Evolutionary conservation across 2,888 invertebrate genomes (phyloP), one percentile per base, ranked within the genome.

Genomic region (Gastrophysa polygoni): DNA sequence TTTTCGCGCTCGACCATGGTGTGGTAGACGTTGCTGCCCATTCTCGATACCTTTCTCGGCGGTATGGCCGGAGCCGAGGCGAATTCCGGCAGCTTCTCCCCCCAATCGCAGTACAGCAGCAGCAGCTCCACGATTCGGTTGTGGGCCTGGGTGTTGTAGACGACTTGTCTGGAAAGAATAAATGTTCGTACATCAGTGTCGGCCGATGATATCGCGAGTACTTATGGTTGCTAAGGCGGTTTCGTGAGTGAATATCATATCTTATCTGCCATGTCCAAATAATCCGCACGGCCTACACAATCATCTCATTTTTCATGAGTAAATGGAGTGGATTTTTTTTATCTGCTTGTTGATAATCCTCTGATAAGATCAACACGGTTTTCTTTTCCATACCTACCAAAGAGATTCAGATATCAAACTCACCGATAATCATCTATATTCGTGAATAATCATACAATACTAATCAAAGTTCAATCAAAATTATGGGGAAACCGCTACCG

Each of bases 141-240:
- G 72, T 91, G 91, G 52, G 86, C 84, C 77, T 90, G 89, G 14
- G 88, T 88, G 77, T 91, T 91, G 78, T 89, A 87, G 46, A 91
- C 89, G 58, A 91, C 87, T 85, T 91, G 88, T 72, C 90, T 90
- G 82, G 24, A 85, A 83, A 66, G 69, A 66, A 64, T 58, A 47
- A 61, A 38, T 61, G 59, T 34, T 49, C 14, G 50, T 29, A 14
- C 18, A 14, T 56, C 14, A 20, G 46, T 52, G 54, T 57, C 44
- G 54, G 49, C 50, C 24, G 49, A 18, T 52, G 11, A 18, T 46
- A 46, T 38, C 43, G 34, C 18, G 21, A 20, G 24, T 47, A 56
- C 50, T 52, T 59, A 50, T 61, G 46, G 52, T 64, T 47, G 48
- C 61, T 46, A 56, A 50, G 44, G 51, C 10, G n/a, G 29, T 32